Base-by-base conservation (phyloP, 1,140 invertebrate species). In the Tribolium castaneum region DNA sequence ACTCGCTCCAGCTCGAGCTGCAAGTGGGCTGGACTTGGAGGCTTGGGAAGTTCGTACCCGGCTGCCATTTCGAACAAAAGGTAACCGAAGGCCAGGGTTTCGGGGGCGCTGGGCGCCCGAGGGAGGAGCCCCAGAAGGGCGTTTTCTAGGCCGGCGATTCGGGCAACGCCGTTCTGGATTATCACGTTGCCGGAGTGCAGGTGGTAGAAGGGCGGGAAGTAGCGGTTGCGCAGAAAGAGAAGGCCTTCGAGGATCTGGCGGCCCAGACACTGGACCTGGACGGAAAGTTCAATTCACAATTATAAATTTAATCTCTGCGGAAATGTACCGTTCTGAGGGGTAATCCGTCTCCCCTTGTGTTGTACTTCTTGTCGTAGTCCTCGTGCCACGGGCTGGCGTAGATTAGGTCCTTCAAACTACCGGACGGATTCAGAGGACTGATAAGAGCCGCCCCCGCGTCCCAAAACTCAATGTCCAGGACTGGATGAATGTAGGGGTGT, bases 31-130 rank as follows among this genome's bases (percentile, higher is more conserved):
- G 90, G 88, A 77, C 91, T 92, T 13, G 94, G 94, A 10, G 94
- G 91, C 71, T 91, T 90, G 78, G 92, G 90, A 54, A 97, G 87
- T 83, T 96, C 95, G 79, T 93, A 93, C 1, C 95, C 96, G 16
- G 94, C 92, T 83, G 94, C 94, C 96, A 98, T 97, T 89, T 97
- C 95, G 87, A 95, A 97, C 30, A 97, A 88, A 81, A 97, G 90
- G 86, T 96, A 94, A 2, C 91, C 92, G 84, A 98, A 95, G 76
- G 92, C 94, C 72, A 97, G 88, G 0, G 92, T 91, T 82, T 89
- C 88, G 70, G 92, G 89, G 5, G 91, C 90, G 54, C 90, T 90
- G 19, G 91, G 90, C 50, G 90, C 88, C 88, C 92, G 90, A 13
- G 95, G 94, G 22, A 91, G 90, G 14, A 94, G 91, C 0, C 94